Base-by-base conservation (phyloP, 2,113 vertebrate genomes). In the Peromyscus polionotus region DNA sequence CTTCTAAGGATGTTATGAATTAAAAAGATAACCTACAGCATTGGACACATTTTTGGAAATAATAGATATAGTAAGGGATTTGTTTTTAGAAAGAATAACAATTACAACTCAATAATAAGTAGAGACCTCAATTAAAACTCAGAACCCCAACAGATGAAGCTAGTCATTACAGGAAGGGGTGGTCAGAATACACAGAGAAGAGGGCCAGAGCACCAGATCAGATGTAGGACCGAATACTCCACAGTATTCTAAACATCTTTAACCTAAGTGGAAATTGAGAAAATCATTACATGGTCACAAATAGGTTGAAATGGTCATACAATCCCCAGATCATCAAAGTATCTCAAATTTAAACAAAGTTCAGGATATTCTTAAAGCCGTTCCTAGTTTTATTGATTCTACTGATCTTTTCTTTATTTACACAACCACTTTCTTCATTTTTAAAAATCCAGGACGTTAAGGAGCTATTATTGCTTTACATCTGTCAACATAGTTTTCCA, bases 261-360 rank as follows among this genome's bases (percentile, higher is more conserved):
- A 48, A 33, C 84, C 0, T 65, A 73, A 61, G 13, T 39, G 24
- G 51, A 67, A 80, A 48, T 33, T 92, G 86, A 95, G 75, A 79
- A 91, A 81, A 92, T 61, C 76, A 90, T 54, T 81, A 28, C 22
- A 3, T 12, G 9, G 77, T 96, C 28, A 75, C 26, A 81, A 79
- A n/a, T n/a, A 91, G 39, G 17, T 72, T 72, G 57, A 83, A 77
- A 3, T 65, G 65, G 22, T 14, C 31, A 14, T 87, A n/a, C 19
- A 57, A 0, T 39, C 87, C 33, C 89, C 26, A 90, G 54, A 96
- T 36, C 36, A 39, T 72, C 67, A 84, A 72, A 72, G 48, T 84
- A 68, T 33, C n/a, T 95, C 28, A 67, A 83, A 73, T 67, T 67
- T 76, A 92, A 84, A 79, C 73, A 94, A 94, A 83, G 22, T 90